Evolutionary conservation across 2,888 invertebrate genomes (phyloP), one percentile per base, ranked within the genome.

Genomic region (Syritta pipiens): DNA sequence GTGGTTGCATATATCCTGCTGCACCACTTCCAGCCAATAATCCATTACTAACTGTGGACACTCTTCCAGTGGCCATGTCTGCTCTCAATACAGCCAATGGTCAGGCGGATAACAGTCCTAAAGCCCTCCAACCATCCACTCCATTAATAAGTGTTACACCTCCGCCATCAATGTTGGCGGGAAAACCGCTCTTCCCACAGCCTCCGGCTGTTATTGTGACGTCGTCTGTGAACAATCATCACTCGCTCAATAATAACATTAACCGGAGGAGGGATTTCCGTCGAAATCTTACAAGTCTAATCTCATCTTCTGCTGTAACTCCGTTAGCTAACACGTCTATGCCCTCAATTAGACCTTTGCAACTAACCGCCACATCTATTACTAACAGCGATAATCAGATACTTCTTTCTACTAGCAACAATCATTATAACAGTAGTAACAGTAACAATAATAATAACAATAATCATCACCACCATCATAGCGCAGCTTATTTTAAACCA

Each of bases 11-110:
- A 20, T 79, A 79, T 12, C 79, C 82, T 32, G 59, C 82, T 37
- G 17, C 68, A 28, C 81, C 75, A 59, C 82, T 82, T 40, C 83
- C 83, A 37, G 84, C 81, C n/a, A 84, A 84, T 49, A 83, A 83
- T 79, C 83, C 82, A 65, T 83, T 82, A 19, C 51, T 79, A 71
- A 84, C 83, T 53, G 71, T 84, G 79, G 84, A 86, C 83, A 81
- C 82, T 30, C 82, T 83, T 71, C 85, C 86, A 82, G 84, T 85
- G 83, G 82, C 85, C 51, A 83, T 85, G 62, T 82, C 83, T 75
- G 82, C 83, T 48, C 67, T 82, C 26, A 81, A 81, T 83, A 82
- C 85, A 67, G 85, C 85, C 82, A 87, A 85, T 84, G 85, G 85
- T 76, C 83, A 83, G 55, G 84, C 84, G 51, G 82, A 75, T 30